Evolutionary conservation across 2,797 vertebrate genomes (phyloP), one percentile per base, ranked within the genome.

Genomic region (Acanthurus lineatus): DNA sequence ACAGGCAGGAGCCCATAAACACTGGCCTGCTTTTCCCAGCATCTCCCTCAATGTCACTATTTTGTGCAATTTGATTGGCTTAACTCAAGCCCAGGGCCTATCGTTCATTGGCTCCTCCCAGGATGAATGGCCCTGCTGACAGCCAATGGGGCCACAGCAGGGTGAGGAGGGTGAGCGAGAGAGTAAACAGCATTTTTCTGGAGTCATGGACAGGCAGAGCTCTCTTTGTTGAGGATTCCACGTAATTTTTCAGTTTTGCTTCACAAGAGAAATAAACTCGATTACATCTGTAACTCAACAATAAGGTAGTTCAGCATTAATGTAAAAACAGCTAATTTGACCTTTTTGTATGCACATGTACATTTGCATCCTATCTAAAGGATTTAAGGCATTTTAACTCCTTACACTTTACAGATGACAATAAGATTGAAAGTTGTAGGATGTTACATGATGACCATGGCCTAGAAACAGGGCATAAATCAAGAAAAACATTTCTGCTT

Each of bases 91-190:
- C 73, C 60, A 64, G 78, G 74, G 70, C 58, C 84, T 25, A 73
- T 89, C 15, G 64, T 77, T 91, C 86, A 95, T 93, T 95, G 94
- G 94, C 82, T 87, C 77, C 87, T 83, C 77, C 76, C 91, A 89
- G 87, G 85, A 95, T 90, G 86, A 91, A 94, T 95, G 88, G 84
- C 80, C 77, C 56, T 0, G 71, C 95, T 88, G 35, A 81, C 94
- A 93, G 81, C 94, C 95, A 93, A 95, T 93, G 84, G 93, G 96
- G 96, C 94, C 95, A 93, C 74, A 83, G 91, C 88, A 90, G 93
- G 94, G 93, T 96, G 93, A 88, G 81, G 69, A 69, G 84, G 76
- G 77, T 58, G 58, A 84, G 60, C 3, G 1, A 76, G 81, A 88
- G 87, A 85, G 86, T 86, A 86, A 92, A 87, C 85, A 88, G 84